Evolutionary conservation across 2,113 vertebrate genomes (phyloP).

Genomic region (Cathartes aura): DNA sequence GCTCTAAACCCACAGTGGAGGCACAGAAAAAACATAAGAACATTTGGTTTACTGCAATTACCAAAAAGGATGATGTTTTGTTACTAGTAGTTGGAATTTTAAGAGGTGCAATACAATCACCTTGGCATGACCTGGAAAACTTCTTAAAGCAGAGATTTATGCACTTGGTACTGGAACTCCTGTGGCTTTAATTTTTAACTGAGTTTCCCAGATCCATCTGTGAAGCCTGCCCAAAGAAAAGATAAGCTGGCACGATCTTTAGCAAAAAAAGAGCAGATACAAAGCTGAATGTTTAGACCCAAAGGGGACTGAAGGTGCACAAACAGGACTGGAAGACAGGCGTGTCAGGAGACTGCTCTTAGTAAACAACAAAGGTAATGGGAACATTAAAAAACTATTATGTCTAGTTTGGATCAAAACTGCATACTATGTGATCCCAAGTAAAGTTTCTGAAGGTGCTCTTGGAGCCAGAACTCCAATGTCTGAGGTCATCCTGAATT

Average conservation of each 20-base stretch:
- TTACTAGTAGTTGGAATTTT: neutral
- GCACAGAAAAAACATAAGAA: neutral
- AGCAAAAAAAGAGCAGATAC: neutral
- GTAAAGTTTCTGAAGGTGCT: neutral
- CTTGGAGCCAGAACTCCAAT: neutral
- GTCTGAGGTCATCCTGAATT: neutral
- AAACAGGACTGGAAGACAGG: neutral
- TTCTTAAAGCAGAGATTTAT: neutral
- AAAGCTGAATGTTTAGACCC: neutral
- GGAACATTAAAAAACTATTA: neutral
- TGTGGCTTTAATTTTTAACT: neutral
- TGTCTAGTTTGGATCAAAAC: neutral
- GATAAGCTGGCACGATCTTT: neutral
- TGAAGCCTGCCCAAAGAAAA: neutral
- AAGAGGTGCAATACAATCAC: neutral
- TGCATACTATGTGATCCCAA: neutral
- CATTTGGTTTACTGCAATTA: neutral
- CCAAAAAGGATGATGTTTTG: neutral
- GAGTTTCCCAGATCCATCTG: neutral
- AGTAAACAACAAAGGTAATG: neutral
- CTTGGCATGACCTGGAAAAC: neutral
- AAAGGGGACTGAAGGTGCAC: neutral
- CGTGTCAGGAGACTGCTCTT: neutral
- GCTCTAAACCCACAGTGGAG: neutral
- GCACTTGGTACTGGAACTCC: neutral